These are phyloP conservation scores for Pogoniulus pusillus DNA, from an alignment of 2,797 vertebrate species.

Conservation along the genomic window DNA sequence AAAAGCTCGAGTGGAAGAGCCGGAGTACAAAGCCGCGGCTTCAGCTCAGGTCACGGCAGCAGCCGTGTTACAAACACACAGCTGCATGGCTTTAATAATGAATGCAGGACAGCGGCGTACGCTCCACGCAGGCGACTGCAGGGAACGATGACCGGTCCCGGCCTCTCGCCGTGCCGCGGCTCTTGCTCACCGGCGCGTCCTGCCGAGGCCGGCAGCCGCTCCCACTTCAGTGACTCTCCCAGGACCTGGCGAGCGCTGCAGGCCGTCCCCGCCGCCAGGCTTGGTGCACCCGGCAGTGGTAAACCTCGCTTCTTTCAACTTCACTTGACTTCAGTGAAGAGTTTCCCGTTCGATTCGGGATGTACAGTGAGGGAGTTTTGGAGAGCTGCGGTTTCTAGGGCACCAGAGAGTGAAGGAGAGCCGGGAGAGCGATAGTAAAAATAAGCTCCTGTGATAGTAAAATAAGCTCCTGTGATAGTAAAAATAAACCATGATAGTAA, in stretches of 20 bases:
- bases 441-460: too few species aligned
- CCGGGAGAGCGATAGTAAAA: too few species aligned
- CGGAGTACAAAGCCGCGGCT: background rate
- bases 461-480: too few species aligned
- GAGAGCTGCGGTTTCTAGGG: background rate
- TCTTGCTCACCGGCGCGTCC: background rate
- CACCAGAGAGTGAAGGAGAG: background rate
- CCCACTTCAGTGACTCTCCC: too few species aligned
- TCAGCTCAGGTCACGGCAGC: background rate
- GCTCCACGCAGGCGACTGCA: background rate
- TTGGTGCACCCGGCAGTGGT: rapidly evolving
- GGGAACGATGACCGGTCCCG: background rate
- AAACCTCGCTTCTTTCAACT: background rate
- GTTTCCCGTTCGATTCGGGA: background rate
- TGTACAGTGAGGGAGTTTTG: background rate
- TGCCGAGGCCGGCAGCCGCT: background rate
- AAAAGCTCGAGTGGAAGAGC: background rate
- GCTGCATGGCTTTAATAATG: slow-evolving; percentile 20
- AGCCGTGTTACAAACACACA: background rate
- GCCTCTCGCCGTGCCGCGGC: background rate
- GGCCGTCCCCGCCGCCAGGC: background rate
- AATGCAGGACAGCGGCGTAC: background rate
- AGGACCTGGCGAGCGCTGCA: background rate
- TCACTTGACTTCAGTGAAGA: background rate
- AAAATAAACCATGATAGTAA: too few species aligned